Evolutionary conservation across 2,888 invertebrate species (phyloP).

Genomic region (Griposia aprilina): DNA sequence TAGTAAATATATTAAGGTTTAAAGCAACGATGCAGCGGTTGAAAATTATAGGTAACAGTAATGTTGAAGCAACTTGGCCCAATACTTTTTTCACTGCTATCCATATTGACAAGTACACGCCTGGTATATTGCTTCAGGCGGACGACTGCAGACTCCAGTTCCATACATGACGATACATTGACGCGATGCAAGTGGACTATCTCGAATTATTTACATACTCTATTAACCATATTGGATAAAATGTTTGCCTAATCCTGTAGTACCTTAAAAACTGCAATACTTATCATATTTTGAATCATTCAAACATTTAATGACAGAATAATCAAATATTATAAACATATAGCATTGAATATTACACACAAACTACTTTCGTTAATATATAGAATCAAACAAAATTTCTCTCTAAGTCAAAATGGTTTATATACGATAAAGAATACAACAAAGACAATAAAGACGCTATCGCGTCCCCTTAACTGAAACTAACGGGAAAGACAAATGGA

Average conservation of each 20-base stretch:
- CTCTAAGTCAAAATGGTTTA: slow-evolving; percentile 57
- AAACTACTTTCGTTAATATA: slow-evolving; percentile 59
- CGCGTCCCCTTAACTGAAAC: slow-evolving; percentile 77
- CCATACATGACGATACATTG: slow-evolving; percentile 60
- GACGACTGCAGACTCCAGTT: slow-evolving; percentile 60
- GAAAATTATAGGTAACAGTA: slow-evolving; percentile 13
- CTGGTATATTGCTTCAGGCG: slow-evolving; percentile 35
- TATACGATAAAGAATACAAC: too few relatives aligned
- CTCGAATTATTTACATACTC: slow-evolving; percentile 69
- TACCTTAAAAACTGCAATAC: slow-evolving; percentile 75
- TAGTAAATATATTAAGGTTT: not conserved
- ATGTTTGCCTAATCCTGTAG: slow-evolving; percentile 77
- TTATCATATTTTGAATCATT: slow-evolving; percentile 69
- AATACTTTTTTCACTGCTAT: not conserved
- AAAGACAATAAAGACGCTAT: slow-evolving; percentile 71
- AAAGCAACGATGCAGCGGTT: slow-evolving; percentile 8
- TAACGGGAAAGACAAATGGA: slow-evolving; percentile 90
- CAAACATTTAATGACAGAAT: slow-evolving; percentile 63
- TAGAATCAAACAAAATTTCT: slow-evolving; percentile 52
- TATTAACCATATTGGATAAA: slow-evolving; percentile 72
- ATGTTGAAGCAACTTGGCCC: slow-evolving; percentile 36
- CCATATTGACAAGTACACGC: slow-evolving; percentile 34
- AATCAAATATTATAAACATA: slow-evolving; percentile 63
- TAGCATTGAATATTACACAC: slow-evolving; percentile 68
- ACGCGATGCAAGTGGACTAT: slow-evolving; percentile 66